Base-by-base conservation (phyloP, 1,140 invertebrate species). In the Melipona quadrifasciata region DNA sequence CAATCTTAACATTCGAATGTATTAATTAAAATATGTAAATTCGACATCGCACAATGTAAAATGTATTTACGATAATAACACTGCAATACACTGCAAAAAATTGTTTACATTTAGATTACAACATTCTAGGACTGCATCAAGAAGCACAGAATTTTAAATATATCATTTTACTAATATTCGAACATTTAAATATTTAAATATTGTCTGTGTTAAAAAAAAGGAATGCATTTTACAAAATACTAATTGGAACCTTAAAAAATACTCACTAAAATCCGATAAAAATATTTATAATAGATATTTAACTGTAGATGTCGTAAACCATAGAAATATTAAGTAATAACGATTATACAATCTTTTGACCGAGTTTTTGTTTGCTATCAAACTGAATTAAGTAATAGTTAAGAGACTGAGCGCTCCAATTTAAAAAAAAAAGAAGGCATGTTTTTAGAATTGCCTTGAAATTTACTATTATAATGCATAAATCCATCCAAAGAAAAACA, bases 401-500 rank as follows among this genome's bases (percentile, higher is more conserved):
- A 76, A 71, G n/a, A 64, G 39, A 75, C 47, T 58, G 39, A 79
- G 75, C 47, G 68, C 83, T 73, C 53, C 71, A 61, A n/a, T 77
- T 85, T 82, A 27, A 74, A 85, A 72, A 47, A 8, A 47, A 47
- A 47, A 51, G 5, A 55, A 71, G 70, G 71, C 55, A 85, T 47
- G 58, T 86, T 75, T 85, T 77, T 81, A 53, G 67, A 84, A 78
- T 53, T 78, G 67, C 70, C 83, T 84, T 47, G 21, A 17, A 78
- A 68, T 86, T 86, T 82, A 79, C 24, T 82, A 85, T 73, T 81
- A 68, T 75, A 87, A 84, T 73, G 80, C 61, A 65, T 67, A 87
- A 87, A 76, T 89, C 88, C 86, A 89, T 89, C 84, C 86, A 88
- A 74, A 71, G 65, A 73, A 57, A 55, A 80, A 80, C 57, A 85